These are phyloP conservation scores for Macrostomum lignano DNA, from an alignment of 1,140 invertebrate species.

Conservation along the genomic window DNA sequence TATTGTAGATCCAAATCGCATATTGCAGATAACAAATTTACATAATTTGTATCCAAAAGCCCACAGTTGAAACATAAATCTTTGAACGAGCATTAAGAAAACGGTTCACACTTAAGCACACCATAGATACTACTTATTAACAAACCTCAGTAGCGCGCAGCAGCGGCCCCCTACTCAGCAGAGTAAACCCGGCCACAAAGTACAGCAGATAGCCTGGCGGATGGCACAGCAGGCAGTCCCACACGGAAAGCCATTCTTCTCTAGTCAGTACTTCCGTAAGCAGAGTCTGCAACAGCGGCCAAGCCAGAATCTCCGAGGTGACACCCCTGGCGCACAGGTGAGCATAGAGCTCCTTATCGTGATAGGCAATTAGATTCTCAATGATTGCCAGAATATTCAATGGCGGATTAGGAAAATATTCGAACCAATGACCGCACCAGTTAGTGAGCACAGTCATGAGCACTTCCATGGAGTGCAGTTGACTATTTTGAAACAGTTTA, in stretches of 20 bases:
- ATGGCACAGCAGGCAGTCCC: slow-evolving; percentile 51
- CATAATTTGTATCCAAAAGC: too few relatives aligned
- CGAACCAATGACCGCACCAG: slow-evolving; percentile 58
- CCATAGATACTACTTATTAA: too few relatives aligned
- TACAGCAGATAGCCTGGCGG: slow-evolving; percentile 44
- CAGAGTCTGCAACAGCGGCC: slow-evolving; percentile 41
- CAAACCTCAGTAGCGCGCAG: slow-evolving; percentile 11
- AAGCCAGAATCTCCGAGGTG: slow-evolving; percentile 39
- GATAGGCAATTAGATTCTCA: slow-evolving; percentile 45
- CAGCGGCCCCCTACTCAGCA: slow-evolving; percentile 36
- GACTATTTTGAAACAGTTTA: slow-evolving; percentile 39
- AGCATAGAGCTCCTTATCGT: slow-evolving; percentile 38
- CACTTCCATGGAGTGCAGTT: slow-evolving; percentile 44
- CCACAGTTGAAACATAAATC: too few relatives aligned
- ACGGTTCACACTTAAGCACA: too few relatives aligned
- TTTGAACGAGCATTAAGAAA: too few relatives aligned
- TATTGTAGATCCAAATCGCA: too few relatives aligned
- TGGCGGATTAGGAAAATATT: slow-evolving; percentile 52
- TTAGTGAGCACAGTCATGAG: slow-evolving; percentile 38
- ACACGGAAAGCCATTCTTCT: slow-evolving; percentile 46
- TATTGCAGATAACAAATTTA: too few relatives aligned
- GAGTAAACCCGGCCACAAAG: slow-evolving; percentile 42
- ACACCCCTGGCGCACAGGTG: slow-evolving; percentile 39
- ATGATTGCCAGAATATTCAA: slow-evolving; percentile 47
- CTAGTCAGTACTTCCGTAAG: slow-evolving; percentile 47